phyloP scores from a whole-genome alignment of 2,113 vertebrate genomes.

The Trichechus manatus region DNA sequence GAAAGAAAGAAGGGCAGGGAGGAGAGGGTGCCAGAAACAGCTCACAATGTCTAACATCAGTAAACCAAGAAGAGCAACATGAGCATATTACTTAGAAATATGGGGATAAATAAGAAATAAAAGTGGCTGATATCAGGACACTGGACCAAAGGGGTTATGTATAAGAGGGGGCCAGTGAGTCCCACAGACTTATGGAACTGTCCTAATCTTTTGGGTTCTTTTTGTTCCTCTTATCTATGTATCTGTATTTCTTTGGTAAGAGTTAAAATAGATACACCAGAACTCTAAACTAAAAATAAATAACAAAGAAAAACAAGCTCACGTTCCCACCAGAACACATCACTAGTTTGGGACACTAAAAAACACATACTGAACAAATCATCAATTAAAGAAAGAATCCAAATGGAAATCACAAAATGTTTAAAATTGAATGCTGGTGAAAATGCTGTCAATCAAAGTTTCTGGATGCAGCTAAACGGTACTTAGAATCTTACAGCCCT shows the following conservation, averaged over 20 bases:
- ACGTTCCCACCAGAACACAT: not conserved
- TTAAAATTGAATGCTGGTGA: rapidly evolving
- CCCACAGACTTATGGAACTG: not conserved
- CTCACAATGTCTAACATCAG: not conserved
- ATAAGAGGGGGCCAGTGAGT: rapidly evolving
- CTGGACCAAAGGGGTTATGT: not conserved
- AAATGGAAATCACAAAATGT: not conserved
- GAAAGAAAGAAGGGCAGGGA: not conserved
- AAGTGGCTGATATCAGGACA: not conserved
- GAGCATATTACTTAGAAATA: not conserved
- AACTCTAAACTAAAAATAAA: constrained; percentile 27
- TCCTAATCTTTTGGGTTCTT: not conserved
- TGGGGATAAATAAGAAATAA: not conserved
- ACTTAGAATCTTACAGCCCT: not conserved
- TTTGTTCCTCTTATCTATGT: not conserved
- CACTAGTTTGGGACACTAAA: not conserved
- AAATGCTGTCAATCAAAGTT: not conserved
- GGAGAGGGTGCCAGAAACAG: not conserved
- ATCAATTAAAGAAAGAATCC: not conserved
- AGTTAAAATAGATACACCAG: not conserved
- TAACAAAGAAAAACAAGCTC: not conserved
- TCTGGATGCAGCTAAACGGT: rapidly evolving
- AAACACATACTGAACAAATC: not conserved
- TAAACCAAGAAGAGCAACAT: not conserved
- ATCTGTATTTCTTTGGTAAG: not conserved